phyloP scores from a whole-genome alignment of 2,888 invertebrate genomes.

The Lasioglossum marginatum region DNA sequence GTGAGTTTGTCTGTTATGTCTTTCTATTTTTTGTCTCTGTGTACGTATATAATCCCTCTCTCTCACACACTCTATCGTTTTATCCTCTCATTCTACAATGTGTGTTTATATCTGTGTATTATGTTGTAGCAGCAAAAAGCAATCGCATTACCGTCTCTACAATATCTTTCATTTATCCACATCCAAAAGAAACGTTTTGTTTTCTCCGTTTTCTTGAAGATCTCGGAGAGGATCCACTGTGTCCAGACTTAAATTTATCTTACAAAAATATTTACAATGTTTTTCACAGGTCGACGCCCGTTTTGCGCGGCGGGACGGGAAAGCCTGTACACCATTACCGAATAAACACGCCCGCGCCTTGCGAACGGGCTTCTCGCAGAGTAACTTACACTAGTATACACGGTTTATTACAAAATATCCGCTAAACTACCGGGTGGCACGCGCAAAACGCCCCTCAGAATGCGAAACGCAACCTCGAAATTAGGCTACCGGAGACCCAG shows the following conservation, averaged over 20 bases:
- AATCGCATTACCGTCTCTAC: slow-evolving; percentile 48
- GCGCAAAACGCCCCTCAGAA: neutral
- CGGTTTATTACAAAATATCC: slow-evolving; percentile 72
- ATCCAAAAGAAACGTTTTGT: neutral
- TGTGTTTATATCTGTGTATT: slow-evolving; percentile 23
- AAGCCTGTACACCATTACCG: slow-evolving; percentile 60
- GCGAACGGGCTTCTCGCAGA: slow-evolving; percentile 14
- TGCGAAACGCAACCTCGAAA: neutral
- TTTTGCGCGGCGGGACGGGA: slow-evolving; percentile 45
- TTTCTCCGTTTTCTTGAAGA: neutral
- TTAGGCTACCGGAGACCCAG: neutral
- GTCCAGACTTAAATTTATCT: slow-evolving; percentile 70
- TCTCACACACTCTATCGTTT: neutral
- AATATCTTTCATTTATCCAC: neutral
- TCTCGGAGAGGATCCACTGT: slow-evolving; percentile 6
- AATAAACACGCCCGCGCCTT: slow-evolving; percentile 30
- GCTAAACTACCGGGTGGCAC: slow-evolving; percentile 54
- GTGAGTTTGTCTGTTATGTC: slow-evolving; percentile 23
- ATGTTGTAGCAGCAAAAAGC: slow-evolving; percentile 64
- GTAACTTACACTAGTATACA: slow-evolving; percentile 71
- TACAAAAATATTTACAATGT: slow-evolving; percentile 76
- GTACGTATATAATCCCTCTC: neutral
- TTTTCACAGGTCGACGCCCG: slow-evolving; percentile 48
- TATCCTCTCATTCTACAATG: neutral
- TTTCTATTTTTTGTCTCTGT: neutral